Percentiles rank a stretch among this genome's conserved stretches.
Conservation (phyloP, 2,888 invertebrate species). For the Unio delphinus region DNA sequence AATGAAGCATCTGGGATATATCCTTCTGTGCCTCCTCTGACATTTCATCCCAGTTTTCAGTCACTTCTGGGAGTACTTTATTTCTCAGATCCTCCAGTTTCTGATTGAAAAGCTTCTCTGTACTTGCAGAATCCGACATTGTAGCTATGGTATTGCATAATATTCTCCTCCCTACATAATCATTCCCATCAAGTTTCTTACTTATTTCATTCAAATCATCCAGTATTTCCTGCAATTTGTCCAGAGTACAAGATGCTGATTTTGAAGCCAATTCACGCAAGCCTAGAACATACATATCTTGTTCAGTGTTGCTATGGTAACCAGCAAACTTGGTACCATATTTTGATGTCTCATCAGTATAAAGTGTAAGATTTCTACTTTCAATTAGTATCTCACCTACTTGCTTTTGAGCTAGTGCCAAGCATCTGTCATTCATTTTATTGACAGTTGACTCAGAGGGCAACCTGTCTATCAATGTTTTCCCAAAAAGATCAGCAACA, state of each 20-base stretch:
- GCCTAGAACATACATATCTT: slow-evolving; percentile 14
- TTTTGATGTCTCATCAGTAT: slow-evolving; percentile 22
- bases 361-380: slow-evolving; percentile 7
- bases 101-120: slow-evolving; percentile 1
- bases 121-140: slow-evolving; percentile 1
- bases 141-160: slow-evolving; percentile 4
- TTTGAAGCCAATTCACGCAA: slow-evolving; percentile 15
- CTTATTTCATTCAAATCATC: slow-evolving; percentile 9
- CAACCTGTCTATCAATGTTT: neutral
- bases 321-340: slow-evolving; percentile 18
- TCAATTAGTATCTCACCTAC: slow-evolving; percentile 2
- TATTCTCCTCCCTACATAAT: slow-evolving; percentile 3
- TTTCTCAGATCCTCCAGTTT: neutral
- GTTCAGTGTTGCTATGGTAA: slow-evolving; percentile 16
- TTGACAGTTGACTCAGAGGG: slow-evolving; percentile 4
- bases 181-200: neutral
- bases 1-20: too few species aligned
- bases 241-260: slow-evolving; percentile 5
- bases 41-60: slow-evolving; percentile 3
- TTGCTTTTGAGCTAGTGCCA: slow-evolving; percentile 5
- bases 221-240: slow-evolving; percentile 14
- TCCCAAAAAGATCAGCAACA: slow-evolving; percentile 1
- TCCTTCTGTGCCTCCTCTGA: neutral
- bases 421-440: slow-evolving; percentile 2
- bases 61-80: neutral